A percentile compares a stretch with the other conserved stretches of the same genome.
Evolutionary conservation across 2,888 invertebrate species (phyloP).

Genomic region (Drosophila setosimentum): DNA sequence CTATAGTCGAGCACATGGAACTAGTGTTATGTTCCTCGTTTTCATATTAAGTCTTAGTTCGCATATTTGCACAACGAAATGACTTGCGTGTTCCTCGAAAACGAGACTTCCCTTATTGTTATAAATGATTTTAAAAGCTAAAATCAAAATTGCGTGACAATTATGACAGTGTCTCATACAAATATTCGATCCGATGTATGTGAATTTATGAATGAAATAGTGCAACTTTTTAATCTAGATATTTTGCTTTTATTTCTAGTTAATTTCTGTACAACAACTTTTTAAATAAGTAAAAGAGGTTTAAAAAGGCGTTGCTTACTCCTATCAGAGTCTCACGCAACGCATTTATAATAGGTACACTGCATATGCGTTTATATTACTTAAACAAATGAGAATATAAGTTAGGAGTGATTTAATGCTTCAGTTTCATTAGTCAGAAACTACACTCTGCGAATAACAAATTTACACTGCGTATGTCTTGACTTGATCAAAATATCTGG

Average conservation of each 20-base stretch:
- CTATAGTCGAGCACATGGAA: neutral
- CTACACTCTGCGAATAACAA: neutral
- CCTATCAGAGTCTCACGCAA: too few species aligned
- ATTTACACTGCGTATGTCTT: neutral
- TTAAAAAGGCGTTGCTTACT: too few species aligned
- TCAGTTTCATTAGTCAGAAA: neutral
- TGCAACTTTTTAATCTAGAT: neutral
- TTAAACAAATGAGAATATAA: neutral
- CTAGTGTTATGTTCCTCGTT: neutral
- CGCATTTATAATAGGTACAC: neutral
- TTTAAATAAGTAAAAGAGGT: neutral
- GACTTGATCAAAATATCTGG: neutral
- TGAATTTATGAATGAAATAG: neutral
- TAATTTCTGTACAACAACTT: neutral
- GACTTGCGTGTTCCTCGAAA: neutral
- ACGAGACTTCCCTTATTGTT: neutral
- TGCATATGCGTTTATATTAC: neutral
- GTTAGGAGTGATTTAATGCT: neutral
- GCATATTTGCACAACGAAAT: slow-evolving; percentile 25
- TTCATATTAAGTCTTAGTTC: slow-evolving; percentile 13
- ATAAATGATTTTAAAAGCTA: neutral
- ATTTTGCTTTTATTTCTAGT: neutral
- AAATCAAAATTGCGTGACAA: neutral
- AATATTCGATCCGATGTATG: neutral
- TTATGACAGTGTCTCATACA: neutral